Base-by-base conservation (phyloP, 2,888 invertebrate genomes). In the Chydorus sphaericus region DNA sequence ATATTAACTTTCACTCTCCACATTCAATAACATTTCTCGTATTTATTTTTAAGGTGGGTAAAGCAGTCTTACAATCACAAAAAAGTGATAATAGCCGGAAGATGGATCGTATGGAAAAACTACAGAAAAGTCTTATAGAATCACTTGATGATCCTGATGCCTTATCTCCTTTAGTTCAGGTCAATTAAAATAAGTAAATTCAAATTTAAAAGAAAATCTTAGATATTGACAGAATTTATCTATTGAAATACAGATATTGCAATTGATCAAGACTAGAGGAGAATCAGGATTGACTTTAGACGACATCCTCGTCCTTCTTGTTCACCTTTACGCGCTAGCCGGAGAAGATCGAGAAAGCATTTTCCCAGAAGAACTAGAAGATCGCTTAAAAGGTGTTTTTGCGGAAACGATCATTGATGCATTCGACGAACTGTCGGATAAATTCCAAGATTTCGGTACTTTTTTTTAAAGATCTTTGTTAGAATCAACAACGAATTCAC, bases 91-190 rank as follows among this genome's bases (percentile, higher is more conserved):
- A 70, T 58, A 70, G 74, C 1, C 68, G 71, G 0, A 74, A 75
- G 57, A 68, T 77, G 26, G 81, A 82, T 57, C 68, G 79, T 20
- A 66, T 81, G 5, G 73, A 75, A 64, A 78, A 75, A 60, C 68
- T 81, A 18, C 81, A 82, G 66, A 78, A 78, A 62, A 73, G 80
- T 61, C 73, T 81, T 57, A 65, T 79, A 26, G 77, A 79, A 65
- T 74, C 70, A 60, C 65, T 78, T 1, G 73, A 75, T 52, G 69
- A 74, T n/a, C n/a, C n/a, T 49, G 74, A 75, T 39, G 77, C 78
- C 4, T 77, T 78, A 1, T 77, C 77, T 59, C 74, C 79, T 0
- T 63, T 76, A 30, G 69, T 71, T 58, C 76, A 76, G 70, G 76
- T 75, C 58, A 28, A 39, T 36, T 39, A 11, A 44, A 3, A 4